Evolutionary conservation across 2,888 invertebrate species (phyloP).

Genomic region (Ennomos erosarius): DNA sequence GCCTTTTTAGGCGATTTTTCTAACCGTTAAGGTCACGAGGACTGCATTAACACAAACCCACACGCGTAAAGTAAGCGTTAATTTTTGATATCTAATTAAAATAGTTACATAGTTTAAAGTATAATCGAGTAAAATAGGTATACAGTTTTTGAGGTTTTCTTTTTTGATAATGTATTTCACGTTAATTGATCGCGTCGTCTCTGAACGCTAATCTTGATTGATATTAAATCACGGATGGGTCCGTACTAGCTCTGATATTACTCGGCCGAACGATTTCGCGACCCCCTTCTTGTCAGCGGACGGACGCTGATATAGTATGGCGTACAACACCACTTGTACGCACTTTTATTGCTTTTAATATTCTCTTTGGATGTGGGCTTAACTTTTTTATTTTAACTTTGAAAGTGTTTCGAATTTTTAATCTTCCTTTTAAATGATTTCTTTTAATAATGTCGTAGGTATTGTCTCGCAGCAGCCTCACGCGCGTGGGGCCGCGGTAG

Average conservation of each 20-base stretch:
- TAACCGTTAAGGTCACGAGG: constrained; percentile 47
- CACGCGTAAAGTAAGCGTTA: constrained; percentile 72
- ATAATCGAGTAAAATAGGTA: constrained; percentile 27
- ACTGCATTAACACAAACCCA: constrained; percentile 83
- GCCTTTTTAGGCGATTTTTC: constrained; percentile 41
- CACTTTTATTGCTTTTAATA: constrained; percentile 71
- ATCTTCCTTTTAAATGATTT: constrained; percentile 70
- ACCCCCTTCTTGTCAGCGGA: constrained; percentile 57
- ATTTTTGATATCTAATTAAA: constrained; percentile 49
- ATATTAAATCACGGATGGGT: constrained; percentile 37
- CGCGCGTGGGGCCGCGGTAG: constrained; percentile 26
- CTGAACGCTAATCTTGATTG: constrained; percentile 55
- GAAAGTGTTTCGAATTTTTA: constrained; percentile 53
- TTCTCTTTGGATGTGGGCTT: constrained; percentile 81
- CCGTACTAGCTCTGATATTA: constrained; percentile 50
- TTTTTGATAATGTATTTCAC: constrained; percentile 53
- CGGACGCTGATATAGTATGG: constrained; percentile 53
- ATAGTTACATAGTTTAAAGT: constrained; percentile 33
- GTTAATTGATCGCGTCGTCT: constrained; percentile 54
- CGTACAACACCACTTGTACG: constrained; percentile 55
- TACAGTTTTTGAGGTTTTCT: constrained; percentile 30
- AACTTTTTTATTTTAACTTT: constrained; percentile 44
- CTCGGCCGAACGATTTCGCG: constrained; percentile 58
- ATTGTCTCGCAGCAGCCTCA: constrained; percentile 30
- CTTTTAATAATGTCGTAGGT: constrained; percentile 71